A percentile compares a stretch with the other conserved stretches of the same genome.
Conservation (phyloP, 2,113 vertebrate genomes). For the Piprites chloris region DNA sequence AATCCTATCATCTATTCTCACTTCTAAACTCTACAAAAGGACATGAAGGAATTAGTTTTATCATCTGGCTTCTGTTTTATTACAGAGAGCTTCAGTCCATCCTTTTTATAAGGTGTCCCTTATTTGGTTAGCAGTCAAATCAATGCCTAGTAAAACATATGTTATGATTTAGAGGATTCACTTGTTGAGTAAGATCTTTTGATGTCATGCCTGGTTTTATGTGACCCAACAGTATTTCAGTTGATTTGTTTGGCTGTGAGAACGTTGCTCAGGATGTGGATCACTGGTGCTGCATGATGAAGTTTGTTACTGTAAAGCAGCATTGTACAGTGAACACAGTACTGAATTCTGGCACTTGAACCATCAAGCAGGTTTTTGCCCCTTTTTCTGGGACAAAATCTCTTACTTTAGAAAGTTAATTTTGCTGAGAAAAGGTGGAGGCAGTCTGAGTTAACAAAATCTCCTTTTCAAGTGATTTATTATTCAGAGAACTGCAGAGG, state of each 20-base stretch:
- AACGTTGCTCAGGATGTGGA: neutral
- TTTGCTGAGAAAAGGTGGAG: neutral
- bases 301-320: neutral
- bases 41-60: neutral
- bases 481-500: neutral
- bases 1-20: neutral
- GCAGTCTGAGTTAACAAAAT: neutral
- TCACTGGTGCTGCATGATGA: neutral
- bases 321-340: neutral
- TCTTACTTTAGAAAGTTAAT: neutral
- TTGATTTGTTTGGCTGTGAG: neutral
- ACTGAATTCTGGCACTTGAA: neutral
- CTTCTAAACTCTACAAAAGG: neutral
- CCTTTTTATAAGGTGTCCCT: neutral
- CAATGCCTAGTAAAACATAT: neutral
- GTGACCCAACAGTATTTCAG: neutral
- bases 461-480: neutral
- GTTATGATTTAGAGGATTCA: neutral
- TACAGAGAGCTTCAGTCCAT: neutral
- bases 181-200: neutral
- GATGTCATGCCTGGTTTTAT: neutral
- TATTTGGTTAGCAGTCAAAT: neutral
- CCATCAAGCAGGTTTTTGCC: neutral
- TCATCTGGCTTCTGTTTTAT: neutral
- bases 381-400: neutral